These are phyloP conservation scores for Rhinopithecus roxellana DNA, from an alignment of 2,113 vertebrate species.

Conservation along the genomic window DNA sequence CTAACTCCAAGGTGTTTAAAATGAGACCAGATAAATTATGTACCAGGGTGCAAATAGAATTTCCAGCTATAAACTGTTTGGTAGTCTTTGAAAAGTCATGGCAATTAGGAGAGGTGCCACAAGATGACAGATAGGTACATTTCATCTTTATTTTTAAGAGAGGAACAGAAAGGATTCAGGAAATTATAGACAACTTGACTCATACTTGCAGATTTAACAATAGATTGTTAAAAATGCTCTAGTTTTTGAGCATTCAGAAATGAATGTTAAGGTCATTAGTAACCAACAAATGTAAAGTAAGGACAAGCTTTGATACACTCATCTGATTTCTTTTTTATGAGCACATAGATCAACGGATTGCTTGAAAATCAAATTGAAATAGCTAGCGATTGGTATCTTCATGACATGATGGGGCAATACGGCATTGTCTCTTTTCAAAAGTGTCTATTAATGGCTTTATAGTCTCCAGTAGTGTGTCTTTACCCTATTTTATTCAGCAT, in stretches of 20 bases:
- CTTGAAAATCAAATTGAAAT: neutral
- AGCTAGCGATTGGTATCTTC: neutral
- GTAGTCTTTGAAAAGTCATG: neutral
- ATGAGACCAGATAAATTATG: neutral
- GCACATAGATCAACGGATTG: neutral
- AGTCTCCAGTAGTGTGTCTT: neutral
- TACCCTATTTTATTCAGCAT: neutral
- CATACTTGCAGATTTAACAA: neutral
- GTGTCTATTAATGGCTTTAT: neutral
- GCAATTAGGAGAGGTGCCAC: neutral
- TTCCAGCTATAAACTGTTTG: neutral
- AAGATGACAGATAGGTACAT: neutral
- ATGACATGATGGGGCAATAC: neutral
- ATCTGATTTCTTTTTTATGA: neutral
- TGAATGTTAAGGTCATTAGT: neutral
- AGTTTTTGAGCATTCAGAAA: neutral
- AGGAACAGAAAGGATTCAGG: neutral
- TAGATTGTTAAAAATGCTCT: neutral
- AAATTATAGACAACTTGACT: neutral
- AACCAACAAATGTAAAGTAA: neutral
- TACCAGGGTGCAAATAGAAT: neutral
- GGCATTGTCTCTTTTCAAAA: neutral
- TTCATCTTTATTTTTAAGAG: conserved; percentile 1
- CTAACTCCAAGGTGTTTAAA: neutral
- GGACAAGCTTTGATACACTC: neutral